Base-by-base conservation (phyloP, 1,140 invertebrate genomes). In the Bathynomus jamesi region DNA sequence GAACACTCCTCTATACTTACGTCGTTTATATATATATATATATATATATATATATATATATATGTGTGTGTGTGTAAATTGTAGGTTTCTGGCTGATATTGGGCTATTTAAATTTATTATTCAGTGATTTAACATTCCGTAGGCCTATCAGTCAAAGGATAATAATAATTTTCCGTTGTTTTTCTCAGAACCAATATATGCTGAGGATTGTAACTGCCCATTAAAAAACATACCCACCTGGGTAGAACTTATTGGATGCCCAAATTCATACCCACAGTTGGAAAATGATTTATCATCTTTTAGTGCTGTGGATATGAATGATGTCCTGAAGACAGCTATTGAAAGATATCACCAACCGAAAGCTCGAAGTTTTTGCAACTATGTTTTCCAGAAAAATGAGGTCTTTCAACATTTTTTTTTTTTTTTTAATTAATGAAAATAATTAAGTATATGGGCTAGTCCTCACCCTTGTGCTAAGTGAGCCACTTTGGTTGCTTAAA, bases 131-230 rank as follows among this genome's bases (percentile, higher is more conserved):
- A 66, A 21, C 69, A 28, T 17, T 62, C 28, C 61, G 76, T 65
- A 65, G 61, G 66, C 69, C 0, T 68, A 24, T 29, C 30, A 28
- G 29, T 64, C 2, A 10, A 64, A 70, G 69, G 25, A 62, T n/a
- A 13, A 28, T 40, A 28, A 31, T 27, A 69, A 10, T 53, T 21
- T 46, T 71, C 17, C 3, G 28, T 30, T 10, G 21, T 13, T 27
- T 24, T 76, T 71, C 84, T 69, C 78, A 91, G 89, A 87, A 74
- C 83, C 85, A 40, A 82, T 94, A 29, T 89, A 90, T 79, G 86
- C 91, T 78, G 94, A 96, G 78, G 87, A 91, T 71, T 97, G 95
- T 83, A 83, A 91, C 75, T 98, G 95, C 81, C 93, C 93, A 60
- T 80, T 85, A 76, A 78, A 84, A 73, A 83, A 87, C 65, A 79